phyloP scores from a whole-genome alignment of 2,888 invertebrate genomes.

The Spisula subtruncata region DNA sequence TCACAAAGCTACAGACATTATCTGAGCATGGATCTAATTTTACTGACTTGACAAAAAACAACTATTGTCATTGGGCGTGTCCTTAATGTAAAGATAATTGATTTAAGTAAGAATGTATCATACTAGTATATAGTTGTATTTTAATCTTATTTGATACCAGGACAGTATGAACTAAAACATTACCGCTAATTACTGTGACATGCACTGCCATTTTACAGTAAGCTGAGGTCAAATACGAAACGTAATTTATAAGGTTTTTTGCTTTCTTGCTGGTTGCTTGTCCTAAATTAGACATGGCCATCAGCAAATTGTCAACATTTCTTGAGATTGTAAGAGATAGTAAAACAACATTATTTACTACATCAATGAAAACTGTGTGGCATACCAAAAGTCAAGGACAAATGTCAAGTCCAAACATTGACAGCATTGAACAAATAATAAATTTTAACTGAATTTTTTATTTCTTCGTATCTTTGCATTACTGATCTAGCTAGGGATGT shows the following conservation, averaged over 20 bases:
- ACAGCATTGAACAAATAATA: too few species aligned
- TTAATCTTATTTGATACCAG: too few species aligned
- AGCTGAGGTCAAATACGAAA: not conserved
- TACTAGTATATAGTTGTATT: not conserved
- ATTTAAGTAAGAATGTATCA: not conserved
- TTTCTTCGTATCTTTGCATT: too few species aligned
- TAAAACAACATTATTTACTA: not conserved
- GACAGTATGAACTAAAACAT: too few species aligned
- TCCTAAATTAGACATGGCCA: slow-evolving; percentile 6
- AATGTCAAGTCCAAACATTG: not conserved
- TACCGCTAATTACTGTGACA: not conserved
- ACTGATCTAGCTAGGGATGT: too few species aligned
- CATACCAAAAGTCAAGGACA: not conserved
- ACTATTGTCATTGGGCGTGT: not conserved
- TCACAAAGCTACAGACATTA: not conserved
- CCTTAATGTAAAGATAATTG: slow-evolving; percentile 11
- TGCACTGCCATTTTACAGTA: not conserved
- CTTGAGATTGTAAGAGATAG: not conserved
- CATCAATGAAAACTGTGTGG: not conserved
- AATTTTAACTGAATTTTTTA: too few species aligned
- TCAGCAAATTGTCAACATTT: not conserved
- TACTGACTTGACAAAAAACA: slow-evolving; percentile 16
- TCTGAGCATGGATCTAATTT: not conserved
- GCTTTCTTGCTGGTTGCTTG: not conserved
- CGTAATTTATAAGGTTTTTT: too few species aligned